Conservation (phyloP, 2,113 vertebrate species). For the Malurus elegans region DNA sequence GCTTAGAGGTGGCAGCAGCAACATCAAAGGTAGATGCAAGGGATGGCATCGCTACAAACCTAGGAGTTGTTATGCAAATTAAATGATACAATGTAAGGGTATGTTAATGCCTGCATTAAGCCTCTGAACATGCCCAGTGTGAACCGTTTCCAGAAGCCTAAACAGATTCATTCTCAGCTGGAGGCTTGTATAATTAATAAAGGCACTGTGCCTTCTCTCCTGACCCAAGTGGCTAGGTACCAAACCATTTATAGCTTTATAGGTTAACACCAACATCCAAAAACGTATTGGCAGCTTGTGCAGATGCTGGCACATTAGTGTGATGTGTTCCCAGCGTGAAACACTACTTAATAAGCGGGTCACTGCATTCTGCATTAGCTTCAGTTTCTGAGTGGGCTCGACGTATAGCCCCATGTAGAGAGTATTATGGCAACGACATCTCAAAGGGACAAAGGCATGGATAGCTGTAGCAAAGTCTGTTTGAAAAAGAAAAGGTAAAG, state of each 20-base stretch:
- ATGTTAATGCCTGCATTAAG: constrained; percentile 49
- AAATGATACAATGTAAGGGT: constrained; percentile 19
- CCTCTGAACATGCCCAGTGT: constrained; percentile 52
- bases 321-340: constrained; percentile 33
- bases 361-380: constrained; percentile 49
- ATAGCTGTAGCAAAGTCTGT: not conserved
- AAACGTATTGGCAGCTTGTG: constrained; percentile 35
- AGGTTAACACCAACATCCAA: constrained; percentile 61
- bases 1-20: not conserved
- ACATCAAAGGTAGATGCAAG: constrained; percentile 13
- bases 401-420: not conserved
- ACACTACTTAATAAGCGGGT: constrained; percentile 42
- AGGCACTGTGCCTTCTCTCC: constrained; percentile 24
- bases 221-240: constrained; percentile 58
- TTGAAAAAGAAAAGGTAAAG: constrained; percentile 10
- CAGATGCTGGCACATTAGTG: constrained; percentile 34
- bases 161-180: constrained; percentile 65
- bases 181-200: constrained; percentile 63
- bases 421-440: constrained; percentile 7
- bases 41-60: not conserved
- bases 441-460: constrained; percentile 34
- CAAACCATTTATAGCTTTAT: constrained; percentile 62
- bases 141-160: constrained; percentile 38
- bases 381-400: constrained; percentile 52
- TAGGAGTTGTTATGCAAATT: constrained; percentile 33